Conservation (phyloP, 2,797 vertebrate species). For the Hippoglossus hippoglossus region DNA sequence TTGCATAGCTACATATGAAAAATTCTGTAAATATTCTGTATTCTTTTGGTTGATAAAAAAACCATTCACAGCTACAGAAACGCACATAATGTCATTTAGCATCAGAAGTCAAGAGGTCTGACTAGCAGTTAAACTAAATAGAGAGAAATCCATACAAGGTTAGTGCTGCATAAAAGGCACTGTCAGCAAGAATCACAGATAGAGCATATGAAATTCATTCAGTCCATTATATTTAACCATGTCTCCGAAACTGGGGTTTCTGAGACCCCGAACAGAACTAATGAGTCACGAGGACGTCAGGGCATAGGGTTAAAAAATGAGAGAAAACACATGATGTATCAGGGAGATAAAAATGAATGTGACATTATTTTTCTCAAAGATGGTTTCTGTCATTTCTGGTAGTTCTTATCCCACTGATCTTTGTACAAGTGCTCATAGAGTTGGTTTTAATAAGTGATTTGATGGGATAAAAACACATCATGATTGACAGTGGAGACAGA, state of each 20-base stretch:
- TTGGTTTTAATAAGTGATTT: no score
- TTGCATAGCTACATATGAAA: no score
- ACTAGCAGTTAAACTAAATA: not conserved
- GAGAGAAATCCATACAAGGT: not conserved
- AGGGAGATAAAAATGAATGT: not conserved
- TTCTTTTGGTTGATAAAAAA: no score
- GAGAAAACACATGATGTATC: not conserved
- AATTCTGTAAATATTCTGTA: no score
- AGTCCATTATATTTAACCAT: not conserved
- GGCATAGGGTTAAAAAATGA: not conserved
- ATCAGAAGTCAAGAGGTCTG: not conserved
- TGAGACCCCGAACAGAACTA: not conserved
- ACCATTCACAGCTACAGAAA: not conserved
- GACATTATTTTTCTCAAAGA: no score
- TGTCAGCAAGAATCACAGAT: not conserved
- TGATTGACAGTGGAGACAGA: no score
- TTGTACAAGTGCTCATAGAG: no score
- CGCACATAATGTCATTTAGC: not conserved
- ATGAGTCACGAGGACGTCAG: not conserved
- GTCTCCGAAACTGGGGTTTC: not conserved
- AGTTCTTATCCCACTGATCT: no score
- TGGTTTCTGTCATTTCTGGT: no score
- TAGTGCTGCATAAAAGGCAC: not conserved
- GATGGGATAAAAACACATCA: no score
- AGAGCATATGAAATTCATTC: conserved; percentile 5